Evolutionary conservation across 2,888 invertebrate species (phyloP).

Genomic region (Sericinus montela): DNA sequence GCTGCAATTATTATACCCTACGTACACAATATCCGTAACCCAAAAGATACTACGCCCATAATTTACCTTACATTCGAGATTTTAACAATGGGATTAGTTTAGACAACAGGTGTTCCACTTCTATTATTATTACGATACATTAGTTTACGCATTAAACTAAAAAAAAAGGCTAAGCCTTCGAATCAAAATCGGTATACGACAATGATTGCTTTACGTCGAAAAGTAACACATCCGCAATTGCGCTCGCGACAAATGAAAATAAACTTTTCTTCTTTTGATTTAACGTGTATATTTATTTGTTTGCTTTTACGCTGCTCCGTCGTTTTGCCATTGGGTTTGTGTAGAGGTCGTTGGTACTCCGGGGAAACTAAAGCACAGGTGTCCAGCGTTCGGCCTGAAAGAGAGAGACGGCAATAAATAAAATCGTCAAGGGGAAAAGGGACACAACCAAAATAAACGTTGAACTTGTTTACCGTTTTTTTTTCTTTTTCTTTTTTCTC

Average conservation of each 20-base stretch:
- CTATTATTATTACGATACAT: slow-evolving; percentile 72
- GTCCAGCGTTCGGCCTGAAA: slow-evolving; percentile 72
- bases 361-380: slow-evolving; percentile 80
- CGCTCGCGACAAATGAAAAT: slow-evolving; percentile 29
- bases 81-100: slow-evolving; percentile 62
- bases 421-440: slow-evolving; percentile 40
- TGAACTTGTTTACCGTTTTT: slow-evolving; percentile 74
- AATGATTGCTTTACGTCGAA: slow-evolving; percentile 72
- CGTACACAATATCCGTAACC: slow-evolving; percentile 39
- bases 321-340: slow-evolving; percentile 42
- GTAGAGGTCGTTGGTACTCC: slow-evolving; percentile 78
- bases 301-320: slow-evolving; percentile 38
- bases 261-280: slow-evolving; percentile 27
- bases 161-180: slow-evolving; percentile 55
- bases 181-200: slow-evolving; percentile 79
- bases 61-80: slow-evolving; percentile 49
- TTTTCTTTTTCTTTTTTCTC: slow-evolving; percentile 67
- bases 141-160: slow-evolving; percentile 66
- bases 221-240: slow-evolving; percentile 67
- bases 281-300: slow-evolving; percentile 40
- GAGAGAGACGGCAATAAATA: slow-evolving; percentile 47
- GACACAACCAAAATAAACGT: slow-evolving; percentile 78
- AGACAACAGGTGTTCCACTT: slow-evolving; percentile 67
- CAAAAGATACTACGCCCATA: slow-evolving; percentile 32
- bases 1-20: too few relatives aligned